Evolutionary conservation across 2,113 vertebrate species (phyloP).

Genomic region (Atractosteus spatula): DNA sequence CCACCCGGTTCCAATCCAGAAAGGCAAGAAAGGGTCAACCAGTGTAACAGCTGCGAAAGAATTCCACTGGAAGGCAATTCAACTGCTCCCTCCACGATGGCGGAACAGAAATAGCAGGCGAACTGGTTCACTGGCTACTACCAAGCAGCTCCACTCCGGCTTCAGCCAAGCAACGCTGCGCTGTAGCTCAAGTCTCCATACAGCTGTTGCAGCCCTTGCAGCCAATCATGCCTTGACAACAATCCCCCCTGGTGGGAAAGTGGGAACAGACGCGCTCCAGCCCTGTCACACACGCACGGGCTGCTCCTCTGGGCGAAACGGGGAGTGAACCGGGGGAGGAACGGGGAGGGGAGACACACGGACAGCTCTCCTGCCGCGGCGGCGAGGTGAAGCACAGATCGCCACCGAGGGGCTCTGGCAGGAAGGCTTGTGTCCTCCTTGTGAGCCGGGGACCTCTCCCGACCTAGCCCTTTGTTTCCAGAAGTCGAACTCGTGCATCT

Average conservation of each 20-base stretch:
- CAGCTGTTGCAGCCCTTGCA: slow-evolving; percentile 36
- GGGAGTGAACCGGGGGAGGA: background rate
- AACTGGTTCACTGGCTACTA: slow-evolving; percentile 3
- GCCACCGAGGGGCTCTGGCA: too few relatives aligned
- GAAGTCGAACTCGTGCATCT: background rate
- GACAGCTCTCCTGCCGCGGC: too few relatives aligned
- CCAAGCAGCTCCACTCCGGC: slow-evolving; percentile 13
- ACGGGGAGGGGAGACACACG: background rate
- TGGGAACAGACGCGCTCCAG: background rate
- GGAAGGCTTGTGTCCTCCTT: too few relatives aligned
- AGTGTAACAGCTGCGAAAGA: slow-evolving; percentile 25
- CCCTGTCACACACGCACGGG: background rate
- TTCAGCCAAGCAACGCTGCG: slow-evolving; percentile 18
- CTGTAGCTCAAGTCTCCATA: slow-evolving; percentile 17
- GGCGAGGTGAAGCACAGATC: too few relatives aligned
- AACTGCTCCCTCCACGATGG: slow-evolving; percentile 8
- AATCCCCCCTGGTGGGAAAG: background rate
- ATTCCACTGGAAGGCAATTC: slow-evolving; percentile 25
- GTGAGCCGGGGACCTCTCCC: too few relatives aligned
- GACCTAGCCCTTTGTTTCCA: background rate
- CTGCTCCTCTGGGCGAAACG: background rate
- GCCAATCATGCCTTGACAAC: slow-evolving; percentile 35
- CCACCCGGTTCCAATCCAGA: background rate
- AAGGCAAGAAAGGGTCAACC: slow-evolving; percentile 8
- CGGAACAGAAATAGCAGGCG: slow-evolving; percentile 9